Evolutionary conservation across 2,113 vertebrate species (phyloP).

Genomic region (Entomyzon cyanotis): DNA sequence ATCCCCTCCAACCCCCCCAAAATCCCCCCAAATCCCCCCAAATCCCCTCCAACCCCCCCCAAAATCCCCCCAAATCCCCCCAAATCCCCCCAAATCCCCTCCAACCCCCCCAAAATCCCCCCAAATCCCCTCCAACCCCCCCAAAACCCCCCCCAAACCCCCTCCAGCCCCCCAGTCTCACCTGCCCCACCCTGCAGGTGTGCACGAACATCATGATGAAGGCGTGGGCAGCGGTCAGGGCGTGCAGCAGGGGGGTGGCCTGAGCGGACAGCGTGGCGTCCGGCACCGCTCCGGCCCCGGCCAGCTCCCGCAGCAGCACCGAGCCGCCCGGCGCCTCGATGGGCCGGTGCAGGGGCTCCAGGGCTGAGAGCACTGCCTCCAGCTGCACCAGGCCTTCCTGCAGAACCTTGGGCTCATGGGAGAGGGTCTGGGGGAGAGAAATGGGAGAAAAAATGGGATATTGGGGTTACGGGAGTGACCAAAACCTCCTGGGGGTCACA

Average conservation of each 20-base stretch:
- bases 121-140: neutral
- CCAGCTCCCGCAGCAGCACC: constrained; percentile 89
- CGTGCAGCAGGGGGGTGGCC: constrained; percentile 90
- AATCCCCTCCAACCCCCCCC: neutral
- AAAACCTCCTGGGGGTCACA: too few species aligned
- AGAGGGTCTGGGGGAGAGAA: constrained; percentile 79
- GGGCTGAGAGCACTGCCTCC: constrained; percentile 87
- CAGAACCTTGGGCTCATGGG: constrained; percentile 94
- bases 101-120: too few species aligned
- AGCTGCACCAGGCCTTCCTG: constrained; percentile 93
- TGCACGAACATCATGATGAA: constrained; percentile 99
- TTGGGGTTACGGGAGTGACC: neutral
- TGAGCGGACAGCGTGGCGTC: constrained; percentile 92
- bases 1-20: too few species aligned
- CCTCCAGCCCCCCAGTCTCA: too few species aligned
- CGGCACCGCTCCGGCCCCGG: constrained; percentile 87
- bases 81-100: neutral
- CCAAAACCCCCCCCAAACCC: neutral
- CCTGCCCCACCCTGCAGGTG: constrained; percentile 83
- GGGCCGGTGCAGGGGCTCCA: constrained; percentile 92
- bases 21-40: neutral
- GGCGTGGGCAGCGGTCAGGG: constrained; percentile 92
- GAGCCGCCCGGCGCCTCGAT: constrained; percentile 94
- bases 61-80: too few species aligned
- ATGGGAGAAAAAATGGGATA: neutral